phyloP scores from a whole-genome alignment of 2,888 invertebrate genomes.

The Mimachlamys varia region DNA sequence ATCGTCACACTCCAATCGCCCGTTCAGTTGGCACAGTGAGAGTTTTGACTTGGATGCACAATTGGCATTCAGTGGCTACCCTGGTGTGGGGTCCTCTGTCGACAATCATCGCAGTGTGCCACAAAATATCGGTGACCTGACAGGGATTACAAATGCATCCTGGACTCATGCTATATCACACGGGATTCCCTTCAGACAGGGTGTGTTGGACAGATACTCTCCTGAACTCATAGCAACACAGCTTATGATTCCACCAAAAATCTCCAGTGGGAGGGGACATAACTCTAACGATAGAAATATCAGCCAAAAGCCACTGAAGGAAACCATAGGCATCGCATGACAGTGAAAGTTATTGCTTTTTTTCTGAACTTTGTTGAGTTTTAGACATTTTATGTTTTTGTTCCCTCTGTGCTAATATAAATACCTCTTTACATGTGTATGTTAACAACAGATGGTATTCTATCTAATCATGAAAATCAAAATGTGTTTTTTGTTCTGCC shows the following conservation, averaged over 20 bases:
- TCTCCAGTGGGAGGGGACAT: constrained; percentile 73
- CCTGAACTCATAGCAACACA: constrained; percentile 69
- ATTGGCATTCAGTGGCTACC: constrained; percentile 58
- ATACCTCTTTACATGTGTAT: neutral
- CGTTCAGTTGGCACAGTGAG: constrained; percentile 78
- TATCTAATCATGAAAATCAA: constrained; percentile 46
- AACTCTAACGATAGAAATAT: constrained; percentile 66
- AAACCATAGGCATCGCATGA: constrained; percentile 75
- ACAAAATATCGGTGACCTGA: constrained; percentile 65
- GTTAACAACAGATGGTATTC: constrained; percentile 39
- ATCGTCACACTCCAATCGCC: constrained; percentile 65
- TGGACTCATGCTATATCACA: constrained; percentile 69
- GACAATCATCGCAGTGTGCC: constrained; percentile 74
- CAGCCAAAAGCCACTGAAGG: constrained; percentile 72
- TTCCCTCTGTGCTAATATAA: constrained; percentile 29
- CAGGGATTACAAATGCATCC: constrained; percentile 53
- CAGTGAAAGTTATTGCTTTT: constrained; percentile 37
- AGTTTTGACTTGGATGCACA: constrained; percentile 75
- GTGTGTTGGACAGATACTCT: constrained; percentile 65
- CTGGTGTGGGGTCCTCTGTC: constrained; percentile 49
- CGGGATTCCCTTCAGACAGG: constrained; percentile 54
- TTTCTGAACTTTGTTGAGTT: constrained; percentile 19
- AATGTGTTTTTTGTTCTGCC: constrained; percentile 48
- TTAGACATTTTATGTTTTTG: constrained; percentile 21
- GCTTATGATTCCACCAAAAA: constrained; percentile 70